Conservation (phyloP, 2,888 invertebrate species). For the Andrena camellia region DNA sequence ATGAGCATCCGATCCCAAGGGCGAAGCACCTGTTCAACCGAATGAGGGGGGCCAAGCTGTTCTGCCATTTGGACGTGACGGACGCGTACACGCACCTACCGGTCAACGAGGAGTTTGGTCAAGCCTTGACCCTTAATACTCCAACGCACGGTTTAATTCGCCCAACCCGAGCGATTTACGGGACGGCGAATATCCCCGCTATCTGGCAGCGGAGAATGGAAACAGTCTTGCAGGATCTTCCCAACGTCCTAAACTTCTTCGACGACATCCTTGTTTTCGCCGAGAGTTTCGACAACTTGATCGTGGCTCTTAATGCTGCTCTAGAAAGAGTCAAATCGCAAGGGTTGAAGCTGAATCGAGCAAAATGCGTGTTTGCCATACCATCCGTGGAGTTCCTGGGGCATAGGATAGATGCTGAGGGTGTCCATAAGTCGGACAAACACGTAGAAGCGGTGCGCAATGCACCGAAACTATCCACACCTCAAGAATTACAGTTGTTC, state of each 20-base stretch:
- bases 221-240: background rate
- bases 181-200: background rate
- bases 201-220: background rate
- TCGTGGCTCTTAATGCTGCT: background rate
- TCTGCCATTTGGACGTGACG: background rate
- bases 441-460: background rate
- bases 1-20: background rate
- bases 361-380: background rate
- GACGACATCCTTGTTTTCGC: background rate
- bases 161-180: background rate
- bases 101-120: background rate
- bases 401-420: background rate
- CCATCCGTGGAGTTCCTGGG: slow-evolving; percentile 1
- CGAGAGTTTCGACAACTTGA: background rate
- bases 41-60: background rate
- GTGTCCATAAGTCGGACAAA: background rate
- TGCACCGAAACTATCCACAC: background rate
- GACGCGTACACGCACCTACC: background rate
- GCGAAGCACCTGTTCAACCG: background rate
- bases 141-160: background rate
- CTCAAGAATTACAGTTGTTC: background rate
- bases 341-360: background rate
- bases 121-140: background rate
- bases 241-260: background rate
- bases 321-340: background rate